phyloP scores from a whole-genome alignment of 2,888 invertebrate species.

The Erebia palarica region DNA sequence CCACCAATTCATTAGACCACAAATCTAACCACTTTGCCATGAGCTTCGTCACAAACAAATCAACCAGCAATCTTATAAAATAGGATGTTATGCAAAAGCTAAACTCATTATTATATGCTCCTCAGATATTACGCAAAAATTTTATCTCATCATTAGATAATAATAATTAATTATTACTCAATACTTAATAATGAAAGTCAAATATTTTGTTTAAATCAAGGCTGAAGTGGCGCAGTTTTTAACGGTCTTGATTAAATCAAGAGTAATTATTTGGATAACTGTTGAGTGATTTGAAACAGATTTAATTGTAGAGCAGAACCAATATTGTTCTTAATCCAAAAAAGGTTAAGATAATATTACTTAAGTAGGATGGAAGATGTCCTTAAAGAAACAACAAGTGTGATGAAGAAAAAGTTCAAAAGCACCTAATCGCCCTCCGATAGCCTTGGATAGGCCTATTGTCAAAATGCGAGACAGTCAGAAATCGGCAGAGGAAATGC shows the following conservation, averaged over 20 bases:
- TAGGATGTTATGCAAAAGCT: background rate
- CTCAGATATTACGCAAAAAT: background rate
- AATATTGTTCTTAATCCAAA: background rate
- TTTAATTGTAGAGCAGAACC: background rate
- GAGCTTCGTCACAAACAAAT: background rate
- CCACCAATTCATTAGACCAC: too few species aligned
- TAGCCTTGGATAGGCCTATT: background rate
- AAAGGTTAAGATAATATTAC: background rate
- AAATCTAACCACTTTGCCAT: too few species aligned
- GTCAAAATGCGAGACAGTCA: background rate
- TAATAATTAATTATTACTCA: conserved; percentile 7
- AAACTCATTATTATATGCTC: background rate
- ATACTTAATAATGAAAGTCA: conserved; percentile 15
- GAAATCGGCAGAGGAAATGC: background rate
- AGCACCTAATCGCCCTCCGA: background rate
- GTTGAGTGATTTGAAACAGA: background rate
- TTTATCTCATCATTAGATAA: conserved; percentile 17
- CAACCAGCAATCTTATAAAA: background rate
- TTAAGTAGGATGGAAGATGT: background rate
- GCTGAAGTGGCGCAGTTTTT: conserved; percentile 1
- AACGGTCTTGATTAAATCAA: conserved; percentile 1
- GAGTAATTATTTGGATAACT: conserved; percentile 1
- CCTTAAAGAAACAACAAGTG: background rate
- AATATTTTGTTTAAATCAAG: background rate
- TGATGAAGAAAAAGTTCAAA: background rate